Evolutionary conservation across 2,113 vertebrate genomes (phyloP).

Genomic region (Onychostruthus taczanowskii): DNA sequence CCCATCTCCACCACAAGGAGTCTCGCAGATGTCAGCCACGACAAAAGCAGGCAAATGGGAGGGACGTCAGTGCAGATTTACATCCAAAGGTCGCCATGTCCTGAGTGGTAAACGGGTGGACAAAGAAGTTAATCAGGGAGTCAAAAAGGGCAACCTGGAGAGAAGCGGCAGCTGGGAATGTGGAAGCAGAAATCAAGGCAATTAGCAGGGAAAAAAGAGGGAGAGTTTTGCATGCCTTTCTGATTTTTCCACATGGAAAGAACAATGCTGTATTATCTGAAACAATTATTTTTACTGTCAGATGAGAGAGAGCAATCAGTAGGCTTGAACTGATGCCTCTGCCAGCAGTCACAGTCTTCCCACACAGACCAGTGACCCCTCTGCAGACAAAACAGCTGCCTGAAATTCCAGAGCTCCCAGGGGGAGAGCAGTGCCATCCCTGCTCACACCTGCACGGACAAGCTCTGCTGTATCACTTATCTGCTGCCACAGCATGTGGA

Average conservation of each 20-base stretch:
- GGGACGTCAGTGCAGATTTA: conserved; percentile 14
- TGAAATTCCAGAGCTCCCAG: background rate
- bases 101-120: conserved; percentile 54
- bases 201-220: conserved; percentile 6
- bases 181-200: conserved; percentile 37
- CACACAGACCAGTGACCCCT: background rate
- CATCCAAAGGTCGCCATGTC: conserved; percentile 50
- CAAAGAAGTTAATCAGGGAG: conserved; percentile 63
- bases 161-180: conserved; percentile 46
- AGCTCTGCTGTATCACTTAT: background rate
- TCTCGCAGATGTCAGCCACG: background rate
- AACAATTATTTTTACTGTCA: conserved; percentile 39
- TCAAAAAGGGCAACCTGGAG: conserved; percentile 60
- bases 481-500: accelerated
- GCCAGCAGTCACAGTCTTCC: background rate
- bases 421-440: background rate
- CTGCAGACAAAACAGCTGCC: background rate
- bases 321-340: background rate
- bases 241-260: conserved; percentile 36
- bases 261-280: background rate
- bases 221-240: conserved; percentile 23
- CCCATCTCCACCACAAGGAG: background rate
- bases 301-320: background rate
- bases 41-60: background rate
- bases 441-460: background rate